Evolutionary conservation across 2,888 invertebrate species (phyloP), one percentile per base, ranked within the genome.

Genomic region (Hyles lineata): DNA sequence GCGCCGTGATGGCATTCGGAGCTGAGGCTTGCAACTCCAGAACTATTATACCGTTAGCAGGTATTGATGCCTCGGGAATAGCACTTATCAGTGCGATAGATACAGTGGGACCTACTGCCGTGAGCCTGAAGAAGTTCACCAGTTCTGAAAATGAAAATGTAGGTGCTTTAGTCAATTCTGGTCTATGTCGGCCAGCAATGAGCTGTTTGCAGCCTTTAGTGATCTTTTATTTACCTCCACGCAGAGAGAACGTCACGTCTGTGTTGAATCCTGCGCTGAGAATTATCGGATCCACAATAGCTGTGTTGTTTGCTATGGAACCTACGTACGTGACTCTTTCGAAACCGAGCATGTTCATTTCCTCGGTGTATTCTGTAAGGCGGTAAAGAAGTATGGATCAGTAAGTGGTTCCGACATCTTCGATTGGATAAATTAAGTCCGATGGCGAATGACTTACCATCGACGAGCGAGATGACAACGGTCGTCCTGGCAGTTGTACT

Each of bases 221-320:
- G 11, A 43, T 43, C 43, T 11, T 3, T 11, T 78, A 50, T 60
- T 78, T 79, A 61, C 63, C 63, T 63, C 63, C 63, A 21, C 79
- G 70, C 43, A 75, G 71, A 8, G 63, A 43, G 52, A 84, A 84
- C 11, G 71, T 21, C 2, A 86, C 83, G 61, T 77, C 74, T 23
- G 74, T 15, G 8, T 74, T 76, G 72, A 79, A 82, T 59, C 85
- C 86, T 72, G 82, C 78, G 3, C 59, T 75, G 9, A 86, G 78
- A 23, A 76, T 76, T 25, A 86, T 85, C 6, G 80, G 72, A 25
- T 77, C 75, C 32, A 84, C 71, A 17, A 71, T 74, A 8, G 79
- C 32, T 6, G 32, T n/a, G 50, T 74, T 71, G 63, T 76, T 77
- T 43, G 78, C 74, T 5, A 84, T 78, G 2, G 79, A 72, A 7